A percentile compares a stretch with the other conserved stretches of the same genome.
These are phyloP conservation scores for Chlamydotis undulata DNA, from an alignment of 2,113 vertebrate species.

Conservation along the genomic window DNA sequence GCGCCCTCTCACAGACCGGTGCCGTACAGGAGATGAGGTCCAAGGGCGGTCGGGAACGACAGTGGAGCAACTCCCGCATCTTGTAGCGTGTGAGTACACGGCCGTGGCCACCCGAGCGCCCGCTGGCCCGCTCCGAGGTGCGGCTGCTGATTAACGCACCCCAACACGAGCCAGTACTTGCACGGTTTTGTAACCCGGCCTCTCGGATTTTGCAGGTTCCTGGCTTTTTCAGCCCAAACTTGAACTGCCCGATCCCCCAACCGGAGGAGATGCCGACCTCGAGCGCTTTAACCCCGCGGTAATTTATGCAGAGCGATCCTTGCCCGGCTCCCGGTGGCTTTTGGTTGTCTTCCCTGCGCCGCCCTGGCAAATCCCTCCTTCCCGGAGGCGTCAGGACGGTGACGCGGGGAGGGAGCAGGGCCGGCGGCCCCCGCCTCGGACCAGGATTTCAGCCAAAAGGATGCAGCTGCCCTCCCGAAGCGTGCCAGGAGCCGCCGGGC, in stretches of 20 bases:
- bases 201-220: conserved; percentile 6
- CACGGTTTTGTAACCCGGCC: fast-evolving
- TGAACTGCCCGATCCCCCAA: conserved; percentile 9
- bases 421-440: neutral
- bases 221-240: conserved; percentile 44
- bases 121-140: fast-evolving
- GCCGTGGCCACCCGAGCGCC: neutral
- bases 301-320: conserved; percentile 45
- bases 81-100: conserved; percentile 66
- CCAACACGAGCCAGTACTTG: fast-evolving
- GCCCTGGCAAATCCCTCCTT: neutral
- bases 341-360: neutral
- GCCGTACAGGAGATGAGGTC: conserved; percentile 91
- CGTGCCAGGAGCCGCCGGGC: neutral
- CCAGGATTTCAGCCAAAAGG: neutral
- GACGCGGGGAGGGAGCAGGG: fast-evolving
- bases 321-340: neutral
- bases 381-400: fast-evolving
- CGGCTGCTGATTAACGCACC: neutral
- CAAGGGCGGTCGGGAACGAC: conserved; percentile 82
- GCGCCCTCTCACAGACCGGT: conserved; percentile 72
- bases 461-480: neutral
- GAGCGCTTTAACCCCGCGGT: neutral
- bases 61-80: conserved; percentile 75
- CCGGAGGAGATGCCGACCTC: neutral